These are phyloP conservation scores for Lanistes nyassanus DNA, from an alignment of 1,140 invertebrate species.

Conservation along the genomic window DNA sequence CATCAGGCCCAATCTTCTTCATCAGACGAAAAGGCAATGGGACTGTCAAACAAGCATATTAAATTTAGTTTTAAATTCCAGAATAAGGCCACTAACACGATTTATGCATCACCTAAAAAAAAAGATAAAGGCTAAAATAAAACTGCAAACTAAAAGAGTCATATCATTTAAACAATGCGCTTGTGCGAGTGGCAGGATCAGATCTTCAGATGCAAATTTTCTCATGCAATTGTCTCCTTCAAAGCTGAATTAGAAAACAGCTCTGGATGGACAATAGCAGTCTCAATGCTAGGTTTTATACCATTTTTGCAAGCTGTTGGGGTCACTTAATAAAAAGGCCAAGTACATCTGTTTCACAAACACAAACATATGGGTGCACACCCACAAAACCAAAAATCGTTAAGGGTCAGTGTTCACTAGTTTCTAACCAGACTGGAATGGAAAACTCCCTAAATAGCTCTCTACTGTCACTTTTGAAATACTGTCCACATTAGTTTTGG, in stretches of 20 bases:
- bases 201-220: neutral
- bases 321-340: neutral
- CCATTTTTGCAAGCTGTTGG: too few species aligned
- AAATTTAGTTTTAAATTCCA: neutral
- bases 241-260: constrained; percentile 15
- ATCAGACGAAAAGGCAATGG: constrained; percentile 1
- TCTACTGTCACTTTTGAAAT: too few species aligned
- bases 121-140: neutral
- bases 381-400: neutral
- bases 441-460: neutral
- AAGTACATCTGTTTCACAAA: neutral
- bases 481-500: too few species aligned
- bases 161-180: neutral
- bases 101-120: neutral
- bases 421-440: neutral
- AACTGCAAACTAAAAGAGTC: constrained; percentile 2
- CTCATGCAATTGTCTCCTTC: neutral
- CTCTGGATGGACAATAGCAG: constrained; percentile 11
- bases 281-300: too few species aligned
- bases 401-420: neutral
- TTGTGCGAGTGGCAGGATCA: neutral
- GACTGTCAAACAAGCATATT: neutral
- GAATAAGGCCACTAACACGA: neutral
- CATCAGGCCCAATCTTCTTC: neutral
- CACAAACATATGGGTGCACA: neutral